Base-by-base conservation (phyloP, 2,888 invertebrate species). In the Eupithecia abbreviata region DNA sequence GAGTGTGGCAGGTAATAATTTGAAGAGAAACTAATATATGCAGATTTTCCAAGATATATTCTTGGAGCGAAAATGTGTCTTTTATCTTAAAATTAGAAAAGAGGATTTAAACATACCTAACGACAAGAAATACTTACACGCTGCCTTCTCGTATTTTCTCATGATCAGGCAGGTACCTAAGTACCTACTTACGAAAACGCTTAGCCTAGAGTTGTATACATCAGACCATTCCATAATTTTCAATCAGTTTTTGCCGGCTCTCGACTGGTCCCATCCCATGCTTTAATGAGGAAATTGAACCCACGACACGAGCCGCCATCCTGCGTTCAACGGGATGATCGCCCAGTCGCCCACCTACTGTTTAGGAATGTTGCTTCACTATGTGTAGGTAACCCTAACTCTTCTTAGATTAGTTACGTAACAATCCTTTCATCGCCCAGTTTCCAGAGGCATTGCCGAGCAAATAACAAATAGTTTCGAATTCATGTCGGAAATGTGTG, bases 381-480 rank as follows among this genome's bases (percentile, higher is more conserved):
- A 30, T 68, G 67, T 68, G 67, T 55, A n/a, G n/a, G 47, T 72
- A 49, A 43, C 41, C 51, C 9, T 69, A 49, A 69, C 69, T 68
- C 18, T 42, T 66, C 62, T 7, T 49, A 45, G 30, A 69, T 68
- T 51, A 30, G 72, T 78, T 74, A 68, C 71, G 66, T 74, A 78
- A 72, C 75, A 74, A 41, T 47, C 58, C 58, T 70, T 72, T 76
- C 76, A 76, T 71, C 71, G 71, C 65, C 72, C 69, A 77, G 77
- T 79, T 79, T 73, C 73, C 75, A 74, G 62, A 76, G 75, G 77
- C 70, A 79, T 79, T 73, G 75, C 74, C 76, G 78, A 71, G 77
- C 68, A 79, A 79, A 81, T 77, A 82, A 80, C 74, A 80, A 80
- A 80, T 82, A 80, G 74, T 80, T 74, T 69, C 71, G 62, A 78